A percentile compares a stretch with the other conserved stretches of the same genome.
Evolutionary conservation across 2,797 vertebrate genomes (phyloP).

Genomic region (Spatula versicolor): DNA sequence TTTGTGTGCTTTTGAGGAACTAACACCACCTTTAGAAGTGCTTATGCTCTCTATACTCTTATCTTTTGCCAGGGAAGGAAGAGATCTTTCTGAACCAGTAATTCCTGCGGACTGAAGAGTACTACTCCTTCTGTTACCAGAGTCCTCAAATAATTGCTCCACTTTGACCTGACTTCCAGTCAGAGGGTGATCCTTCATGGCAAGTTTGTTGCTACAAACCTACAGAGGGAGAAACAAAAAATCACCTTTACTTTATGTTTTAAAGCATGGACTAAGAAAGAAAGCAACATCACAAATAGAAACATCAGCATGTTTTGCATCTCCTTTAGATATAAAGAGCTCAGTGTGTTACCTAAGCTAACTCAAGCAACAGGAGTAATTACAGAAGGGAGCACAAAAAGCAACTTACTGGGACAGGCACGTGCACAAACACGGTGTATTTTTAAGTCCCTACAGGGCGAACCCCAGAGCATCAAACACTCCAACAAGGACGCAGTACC

Average conservation of each 20-base stretch:
- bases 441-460: constrained; percentile 14
- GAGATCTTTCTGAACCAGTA: constrained; percentile 77
- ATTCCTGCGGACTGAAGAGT: constrained; percentile 81
- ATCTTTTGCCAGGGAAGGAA: constrained; percentile 83
- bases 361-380: not conserved
- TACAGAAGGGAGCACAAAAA: not conserved
- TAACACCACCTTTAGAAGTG: constrained; percentile 67
- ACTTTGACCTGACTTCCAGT: constrained; percentile 86
- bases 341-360: not conserved
- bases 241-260: not conserved
- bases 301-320: not conserved
- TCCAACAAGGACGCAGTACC: constrained; percentile 12
- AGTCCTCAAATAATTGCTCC: constrained; percentile 93
- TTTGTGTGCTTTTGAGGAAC: constrained; percentile 78
- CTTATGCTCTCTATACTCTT: constrained; percentile 83
- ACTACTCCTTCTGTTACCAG: constrained; percentile 85
- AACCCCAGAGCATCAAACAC: not conserved
- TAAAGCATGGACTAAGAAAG: not conserved
- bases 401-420: not conserved
- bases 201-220: constrained; percentile 80
- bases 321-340: not conserved
- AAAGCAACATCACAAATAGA: not conserved
- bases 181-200: constrained; percentile 85
- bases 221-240: not conserved
- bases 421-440: not conserved